Conservation (phyloP, 2,888 invertebrate genomes). For the Unio delphinus region DNA sequence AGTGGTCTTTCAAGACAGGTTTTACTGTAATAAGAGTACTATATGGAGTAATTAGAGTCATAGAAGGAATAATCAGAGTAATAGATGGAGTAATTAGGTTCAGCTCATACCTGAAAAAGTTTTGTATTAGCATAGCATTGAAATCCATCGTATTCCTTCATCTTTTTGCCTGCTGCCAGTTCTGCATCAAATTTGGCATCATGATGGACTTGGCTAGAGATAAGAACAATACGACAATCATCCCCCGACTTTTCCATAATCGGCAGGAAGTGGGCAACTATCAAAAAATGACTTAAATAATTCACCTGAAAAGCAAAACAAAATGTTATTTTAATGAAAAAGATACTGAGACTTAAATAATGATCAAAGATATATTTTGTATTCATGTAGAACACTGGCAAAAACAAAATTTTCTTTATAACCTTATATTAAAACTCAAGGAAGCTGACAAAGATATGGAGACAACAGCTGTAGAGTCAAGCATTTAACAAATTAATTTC, state of each 20-base stretch:
- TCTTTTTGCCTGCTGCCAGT: conserved; percentile 22
- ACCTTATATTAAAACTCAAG: too few species aligned
- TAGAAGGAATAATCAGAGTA: too few species aligned
- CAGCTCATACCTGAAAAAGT: conserved; percentile 38
- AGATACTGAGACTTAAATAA: background rate
- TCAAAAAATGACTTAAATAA: conserved; percentile 42
- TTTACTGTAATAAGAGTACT: too few species aligned
- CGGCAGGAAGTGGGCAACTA: conserved; percentile 38
- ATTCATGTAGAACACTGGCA: too few species aligned
- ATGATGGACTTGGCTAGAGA: conserved; percentile 37
- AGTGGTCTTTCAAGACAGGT: too few species aligned
- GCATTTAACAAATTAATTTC: too few species aligned
- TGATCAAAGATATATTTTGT: too few species aligned
- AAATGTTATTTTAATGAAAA: background rate
- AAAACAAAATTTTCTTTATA: too few species aligned
- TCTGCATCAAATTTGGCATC: conserved; percentile 31
- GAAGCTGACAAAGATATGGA: too few species aligned
- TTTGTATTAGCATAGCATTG: conserved; percentile 41
- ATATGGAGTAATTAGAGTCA: too few species aligned
- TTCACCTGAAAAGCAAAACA: conserved; percentile 27
- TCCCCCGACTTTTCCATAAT: conserved; percentile 35
- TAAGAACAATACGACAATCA: conserved; percentile 41
- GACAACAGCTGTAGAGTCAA: too few species aligned
- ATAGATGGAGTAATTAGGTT: too few species aligned
- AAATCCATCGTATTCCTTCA: conserved; percentile 29